These are phyloP conservation scores for Sinocyclocheilus maitianheensis DNA, from an alignment of 2,113 vertebrate genomes.

Conservation along the genomic window DNA sequence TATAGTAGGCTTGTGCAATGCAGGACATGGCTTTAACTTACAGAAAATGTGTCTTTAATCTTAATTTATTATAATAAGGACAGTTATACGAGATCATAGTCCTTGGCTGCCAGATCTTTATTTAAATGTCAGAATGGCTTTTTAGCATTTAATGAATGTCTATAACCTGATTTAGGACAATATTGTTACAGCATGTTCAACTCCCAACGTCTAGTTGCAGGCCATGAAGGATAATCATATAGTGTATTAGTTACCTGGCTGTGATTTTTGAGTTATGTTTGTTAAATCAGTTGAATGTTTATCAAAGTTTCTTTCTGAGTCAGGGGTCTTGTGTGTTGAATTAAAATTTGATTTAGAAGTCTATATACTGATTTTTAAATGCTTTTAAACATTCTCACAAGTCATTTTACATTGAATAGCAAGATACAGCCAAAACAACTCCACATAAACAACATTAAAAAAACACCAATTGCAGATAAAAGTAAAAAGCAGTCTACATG, in stretches of 20 bases:
- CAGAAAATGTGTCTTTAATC: background rate
- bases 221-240: background rate
- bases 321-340: background rate
- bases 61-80: background rate
- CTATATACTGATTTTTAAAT: background rate
- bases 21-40: background rate
- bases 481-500: background rate
- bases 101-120: conserved; percentile 1
- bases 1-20: background rate
- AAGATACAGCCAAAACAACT: background rate
- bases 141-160: conserved; percentile 19
- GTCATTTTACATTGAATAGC: background rate
- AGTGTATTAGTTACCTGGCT: background rate
- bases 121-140: background rate
- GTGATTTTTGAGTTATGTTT: background rate
- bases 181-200: conserved; percentile 21
- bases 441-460: background rate
- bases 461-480: background rate
- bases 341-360: background rate
- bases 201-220: background rate
- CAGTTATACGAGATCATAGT: conserved; percentile 12
- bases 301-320: background rate
- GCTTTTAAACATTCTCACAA: background rate
- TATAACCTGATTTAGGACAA: conserved; percentile 19
- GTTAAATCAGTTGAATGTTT: background rate